Percentiles rank a stretch among this genome's conserved stretches.
phyloP scores from a whole-genome alignment of 2,113 vertebrate species.

The Cynocephalus volans region DNA sequence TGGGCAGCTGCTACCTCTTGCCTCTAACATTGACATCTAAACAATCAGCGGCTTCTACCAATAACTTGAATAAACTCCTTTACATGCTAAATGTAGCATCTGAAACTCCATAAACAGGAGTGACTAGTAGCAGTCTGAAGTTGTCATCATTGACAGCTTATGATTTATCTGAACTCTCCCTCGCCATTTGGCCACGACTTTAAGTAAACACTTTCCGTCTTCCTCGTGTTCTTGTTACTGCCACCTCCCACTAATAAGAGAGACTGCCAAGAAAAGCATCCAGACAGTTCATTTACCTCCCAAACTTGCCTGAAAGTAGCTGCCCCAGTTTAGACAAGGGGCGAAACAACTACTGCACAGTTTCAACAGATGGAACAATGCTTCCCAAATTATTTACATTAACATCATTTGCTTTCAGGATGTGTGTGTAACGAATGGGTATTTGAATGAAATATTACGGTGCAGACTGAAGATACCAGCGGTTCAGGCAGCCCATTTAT shows the following conservation, averaged over 20 bases:
- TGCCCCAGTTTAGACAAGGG: slow-evolving; percentile 84
- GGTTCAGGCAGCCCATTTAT: slow-evolving; percentile 72
- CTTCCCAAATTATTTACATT: slow-evolving; percentile 85
- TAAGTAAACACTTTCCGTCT: slow-evolving; percentile 87
- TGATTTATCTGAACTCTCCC: slow-evolving; percentile 85
- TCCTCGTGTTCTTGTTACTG: slow-evolving; percentile 84
- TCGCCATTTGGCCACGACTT: slow-evolving; percentile 86
- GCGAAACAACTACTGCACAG: slow-evolving; percentile 82
- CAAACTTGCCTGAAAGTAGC: slow-evolving; percentile 83
- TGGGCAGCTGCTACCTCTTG: slow-evolving; percentile 14
- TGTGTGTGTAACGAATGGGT: slow-evolving; percentile 77
- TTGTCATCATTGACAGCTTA: slow-evolving; percentile 85
- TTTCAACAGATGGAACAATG: slow-evolving; percentile 84
- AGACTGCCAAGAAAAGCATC: slow-evolving; percentile 85
- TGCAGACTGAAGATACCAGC: slow-evolving; percentile 57
- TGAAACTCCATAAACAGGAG: slow-evolving; percentile 83
- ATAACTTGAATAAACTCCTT: slow-evolving; percentile 58
- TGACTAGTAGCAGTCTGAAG: slow-evolving; percentile 86
- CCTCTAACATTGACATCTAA: slow-evolving; percentile 51
- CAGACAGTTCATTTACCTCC: slow-evolving; percentile 87
- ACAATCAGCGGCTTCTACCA: slow-evolving; percentile 58
- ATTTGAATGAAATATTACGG: slow-evolving; percentile 77
- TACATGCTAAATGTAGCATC: slow-evolving; percentile 64
- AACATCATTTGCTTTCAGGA: slow-evolving; percentile 80
- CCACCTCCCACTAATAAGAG: slow-evolving; percentile 86